phyloP scores from a whole-genome alignment of 2,113 vertebrate species.

The Cavia porcellus region DNA sequence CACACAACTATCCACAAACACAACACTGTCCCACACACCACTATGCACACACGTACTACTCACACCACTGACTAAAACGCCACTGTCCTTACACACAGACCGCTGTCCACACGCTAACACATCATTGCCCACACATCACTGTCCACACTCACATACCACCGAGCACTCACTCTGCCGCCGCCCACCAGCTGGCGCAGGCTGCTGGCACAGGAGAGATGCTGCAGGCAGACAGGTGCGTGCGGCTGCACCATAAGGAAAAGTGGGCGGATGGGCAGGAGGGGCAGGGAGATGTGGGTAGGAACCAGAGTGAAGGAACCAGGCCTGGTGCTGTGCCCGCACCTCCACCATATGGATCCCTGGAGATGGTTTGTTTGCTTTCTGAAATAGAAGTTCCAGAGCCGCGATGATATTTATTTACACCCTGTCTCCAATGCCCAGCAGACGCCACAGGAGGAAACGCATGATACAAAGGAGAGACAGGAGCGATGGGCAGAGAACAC shows the following conservation, averaged over 20 bases:
- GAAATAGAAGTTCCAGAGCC: accelerated
- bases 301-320: accelerated
- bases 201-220: not conserved
- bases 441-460: not conserved
- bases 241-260: slow-evolving; percentile 23
- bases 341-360: not conserved
- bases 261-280: not conserved
- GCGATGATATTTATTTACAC: not conserved
- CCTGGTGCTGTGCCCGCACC: not conserved
- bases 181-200: not conserved
- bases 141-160: not conserved
- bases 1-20: not conserved
- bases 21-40: not conserved
- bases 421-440: not conserved
- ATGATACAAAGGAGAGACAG: not conserved
- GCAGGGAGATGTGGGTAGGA: not conserved
- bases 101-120: not conserved
- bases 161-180: not conserved
- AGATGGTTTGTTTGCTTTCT: not conserved
- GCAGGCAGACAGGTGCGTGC: not conserved
- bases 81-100: accelerated
- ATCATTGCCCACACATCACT: too few species aligned
- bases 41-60: not conserved
- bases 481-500: not conserved
- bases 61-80: not conserved